Conservation (phyloP, 2,888 invertebrate genomes). For the Hypercompe scribonia region DNA sequence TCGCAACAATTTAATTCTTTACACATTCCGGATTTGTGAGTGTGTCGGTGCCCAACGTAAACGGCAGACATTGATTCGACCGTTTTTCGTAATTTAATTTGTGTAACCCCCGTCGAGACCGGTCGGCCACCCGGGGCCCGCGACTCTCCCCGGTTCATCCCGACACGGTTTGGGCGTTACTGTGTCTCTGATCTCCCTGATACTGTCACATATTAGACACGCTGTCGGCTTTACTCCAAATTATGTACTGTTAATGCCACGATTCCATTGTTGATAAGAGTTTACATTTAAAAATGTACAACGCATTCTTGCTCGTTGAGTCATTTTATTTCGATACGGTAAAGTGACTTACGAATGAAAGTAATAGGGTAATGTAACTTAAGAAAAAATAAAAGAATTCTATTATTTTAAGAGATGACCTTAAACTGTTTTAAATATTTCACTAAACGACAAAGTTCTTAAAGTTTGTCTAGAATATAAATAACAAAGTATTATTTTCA, state of each 20-base stretch:
- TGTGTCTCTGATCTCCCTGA: slow-evolving; percentile 53
- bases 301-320: slow-evolving; percentile 32
- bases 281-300: slow-evolving; percentile 29
- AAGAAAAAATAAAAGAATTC: background rate
- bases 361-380: too few species aligned
- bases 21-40: slow-evolving; percentile 42
- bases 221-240: slow-evolving; percentile 55
- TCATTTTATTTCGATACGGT: slow-evolving; percentile 28
- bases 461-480: too few species aligned
- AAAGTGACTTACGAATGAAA: slow-evolving; percentile 14
- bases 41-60: slow-evolving; percentile 51
- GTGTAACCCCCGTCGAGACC: slow-evolving; percentile 60
- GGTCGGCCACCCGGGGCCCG: slow-evolving; percentile 40
- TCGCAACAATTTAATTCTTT: slow-evolving; percentile 41
- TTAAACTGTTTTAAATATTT: background rate
- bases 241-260: slow-evolving; percentile 49
- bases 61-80: slow-evolving; percentile 61
- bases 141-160: slow-evolving; percentile 50
- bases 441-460: background rate
- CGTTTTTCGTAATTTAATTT: slow-evolving; percentile 70
- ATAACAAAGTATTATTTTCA: too few species aligned
- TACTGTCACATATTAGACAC: slow-evolving; percentile 66
- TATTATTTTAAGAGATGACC: background rate
- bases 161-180: slow-evolving; percentile 72
- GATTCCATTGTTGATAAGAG: slow-evolving; percentile 36